Conservation (phyloP, 2,113 vertebrate genomes). For the Pithys albifrons region DNA sequence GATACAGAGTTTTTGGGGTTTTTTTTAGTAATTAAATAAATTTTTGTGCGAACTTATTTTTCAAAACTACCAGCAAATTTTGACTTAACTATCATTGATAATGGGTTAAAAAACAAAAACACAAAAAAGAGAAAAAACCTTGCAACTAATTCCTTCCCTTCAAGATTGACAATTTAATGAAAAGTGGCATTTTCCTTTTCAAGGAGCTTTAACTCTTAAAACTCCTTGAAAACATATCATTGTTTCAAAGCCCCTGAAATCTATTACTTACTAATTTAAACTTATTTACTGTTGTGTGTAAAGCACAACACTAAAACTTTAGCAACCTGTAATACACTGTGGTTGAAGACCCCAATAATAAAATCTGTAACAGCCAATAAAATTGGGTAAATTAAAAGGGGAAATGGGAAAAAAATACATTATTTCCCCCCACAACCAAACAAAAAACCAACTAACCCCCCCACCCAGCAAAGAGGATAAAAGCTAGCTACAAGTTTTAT, state of each 20-base stretch:
- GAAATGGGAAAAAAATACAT: neutral
- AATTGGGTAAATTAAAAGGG: neutral
- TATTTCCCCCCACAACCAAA: neutral
- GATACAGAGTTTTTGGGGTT: rapidly evolving
- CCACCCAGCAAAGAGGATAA: neutral
- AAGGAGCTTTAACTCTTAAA: neutral
- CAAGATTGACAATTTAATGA: neutral
- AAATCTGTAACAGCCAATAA: neutral
- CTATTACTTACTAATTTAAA: neutral
- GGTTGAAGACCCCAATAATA: neutral
- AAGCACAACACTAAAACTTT: neutral
- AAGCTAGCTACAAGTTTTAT: neutral
- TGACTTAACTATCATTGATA: neutral
- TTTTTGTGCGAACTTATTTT: neutral
- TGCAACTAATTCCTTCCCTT: neutral
- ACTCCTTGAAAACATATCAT: neutral
- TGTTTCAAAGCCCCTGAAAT: neutral
- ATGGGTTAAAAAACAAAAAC: neutral
- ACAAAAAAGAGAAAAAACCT: neutral
- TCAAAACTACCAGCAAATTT: neutral
- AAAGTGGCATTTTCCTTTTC: neutral
- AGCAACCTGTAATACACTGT: neutral
- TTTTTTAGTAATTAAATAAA: neutral
- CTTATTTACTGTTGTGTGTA: neutral
- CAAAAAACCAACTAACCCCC: rapidly evolving